phyloP scores from a whole-genome alignment of 2,113 vertebrate genomes.

The Sminthopsis crassicaudata region DNA sequence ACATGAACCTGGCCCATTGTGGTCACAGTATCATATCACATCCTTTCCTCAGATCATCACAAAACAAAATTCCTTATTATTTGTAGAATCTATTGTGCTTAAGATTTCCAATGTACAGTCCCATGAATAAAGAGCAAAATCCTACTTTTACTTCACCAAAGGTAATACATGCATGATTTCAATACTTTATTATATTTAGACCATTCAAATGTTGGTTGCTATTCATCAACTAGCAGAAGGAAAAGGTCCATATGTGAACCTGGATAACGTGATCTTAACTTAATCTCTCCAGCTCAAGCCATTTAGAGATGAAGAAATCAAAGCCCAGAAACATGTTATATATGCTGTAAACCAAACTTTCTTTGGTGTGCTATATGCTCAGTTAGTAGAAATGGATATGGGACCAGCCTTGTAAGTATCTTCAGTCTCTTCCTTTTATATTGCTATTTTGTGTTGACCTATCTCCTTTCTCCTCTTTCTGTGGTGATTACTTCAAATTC shows the following conservation, averaged over 20 bases:
- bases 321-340: not conserved
- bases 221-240: not conserved
- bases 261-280: not conserved
- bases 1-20: not conserved
- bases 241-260: not conserved
- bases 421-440: not conserved
- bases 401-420: not conserved
- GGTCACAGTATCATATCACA: not conserved
- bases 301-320: not conserved
- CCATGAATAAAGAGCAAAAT: not conserved
- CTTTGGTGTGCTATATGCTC: not conserved
- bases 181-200: not conserved
- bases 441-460: not conserved
- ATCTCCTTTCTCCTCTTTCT: not conserved
- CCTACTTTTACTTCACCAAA: constrained; percentile 13
- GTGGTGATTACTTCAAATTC: not conserved
- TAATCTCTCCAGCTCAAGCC: not conserved
- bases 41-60: not conserved
- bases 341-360: not conserved
- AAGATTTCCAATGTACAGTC: not conserved
- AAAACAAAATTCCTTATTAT: not conserved
- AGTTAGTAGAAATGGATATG: not conserved
- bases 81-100: not conserved
- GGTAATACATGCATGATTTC: not conserved
- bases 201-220: not conserved